These are phyloP conservation scores for Riparia riparia DNA, from an alignment of 2,113 vertebrate genomes.

Conservation along the genomic window DNA sequence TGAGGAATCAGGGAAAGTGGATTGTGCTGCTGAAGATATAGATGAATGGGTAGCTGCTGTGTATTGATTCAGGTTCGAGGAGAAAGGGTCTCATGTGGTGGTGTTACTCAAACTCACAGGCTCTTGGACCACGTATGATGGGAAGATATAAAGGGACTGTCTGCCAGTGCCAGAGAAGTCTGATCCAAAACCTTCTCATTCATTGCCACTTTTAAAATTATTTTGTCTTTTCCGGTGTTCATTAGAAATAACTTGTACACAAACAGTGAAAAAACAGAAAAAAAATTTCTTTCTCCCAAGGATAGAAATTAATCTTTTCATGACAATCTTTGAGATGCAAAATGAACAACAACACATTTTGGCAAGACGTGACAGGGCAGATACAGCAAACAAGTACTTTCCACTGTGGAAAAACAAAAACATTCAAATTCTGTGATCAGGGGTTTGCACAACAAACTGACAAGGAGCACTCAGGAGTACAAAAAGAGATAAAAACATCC, in stretches of 20 bases:
- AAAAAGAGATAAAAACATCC: slow-evolving; percentile 56
- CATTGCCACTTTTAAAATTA: background rate
- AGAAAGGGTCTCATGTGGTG: background rate
- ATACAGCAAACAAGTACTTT: slow-evolving; percentile 35
- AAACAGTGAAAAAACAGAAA: background rate
- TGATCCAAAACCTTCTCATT: background rate
- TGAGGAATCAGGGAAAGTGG: background rate
- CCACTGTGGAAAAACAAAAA: slow-evolving; percentile 51
- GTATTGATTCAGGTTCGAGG: background rate
- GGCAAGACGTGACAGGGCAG: slow-evolving; percentile 35
- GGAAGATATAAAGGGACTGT: background rate
- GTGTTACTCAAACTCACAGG: background rate
- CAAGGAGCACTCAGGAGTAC: slow-evolving; percentile 31
- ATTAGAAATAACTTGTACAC: background rate
- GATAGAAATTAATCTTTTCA: slow-evolving; percentile 32
- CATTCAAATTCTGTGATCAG: slow-evolving; percentile 45
- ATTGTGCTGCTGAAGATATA: background rate
- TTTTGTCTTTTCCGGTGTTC: background rate
- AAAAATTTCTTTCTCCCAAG: background rate
- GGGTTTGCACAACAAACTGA: slow-evolving; percentile 43
- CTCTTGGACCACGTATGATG: background rate
- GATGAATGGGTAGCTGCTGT: background rate
- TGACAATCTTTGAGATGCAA: slow-evolving; percentile 13
- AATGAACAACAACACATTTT: slow-evolving; percentile 33
- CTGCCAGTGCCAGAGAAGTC: background rate